Percentiles rank a stretch among this genome's conserved stretches.
Conservation (phyloP, 1,140 invertebrate species). For the Leptonema lineaticorne region DNA sequence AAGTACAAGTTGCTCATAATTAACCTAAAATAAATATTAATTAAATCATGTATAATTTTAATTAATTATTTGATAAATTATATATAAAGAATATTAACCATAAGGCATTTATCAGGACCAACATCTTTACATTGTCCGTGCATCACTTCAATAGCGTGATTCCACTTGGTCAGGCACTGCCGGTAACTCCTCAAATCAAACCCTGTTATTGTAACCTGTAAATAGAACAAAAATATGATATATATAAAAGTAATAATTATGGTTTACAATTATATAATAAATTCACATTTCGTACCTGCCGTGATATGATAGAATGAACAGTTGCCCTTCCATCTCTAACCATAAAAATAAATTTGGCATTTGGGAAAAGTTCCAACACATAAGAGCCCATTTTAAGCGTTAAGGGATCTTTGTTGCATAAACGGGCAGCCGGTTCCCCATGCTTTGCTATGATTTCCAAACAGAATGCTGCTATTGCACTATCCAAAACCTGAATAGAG, state of each 20-base stretch:
- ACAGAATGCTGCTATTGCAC: conserved; percentile 94
- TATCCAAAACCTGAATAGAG: conserved; percentile 74
- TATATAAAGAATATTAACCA: conserved; percentile 54
- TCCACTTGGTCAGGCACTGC: conserved; percentile 95
- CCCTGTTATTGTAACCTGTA: conserved; percentile 92
- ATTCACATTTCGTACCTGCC: conserved; percentile 70
- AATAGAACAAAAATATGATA: background rate
- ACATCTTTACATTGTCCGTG: conserved; percentile 89
- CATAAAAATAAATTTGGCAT: conserved; percentile 97
- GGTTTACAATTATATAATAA: background rate
- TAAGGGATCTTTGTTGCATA: conserved; percentile 99
- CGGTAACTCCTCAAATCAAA: conserved; percentile 93
- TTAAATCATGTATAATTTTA: background rate
- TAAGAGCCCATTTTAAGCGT: conserved; percentile 93
- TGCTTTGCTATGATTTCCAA: conserved; percentile 94
- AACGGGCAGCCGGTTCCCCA: conserved; percentile 86
- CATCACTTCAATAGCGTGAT: conserved; percentile 92
- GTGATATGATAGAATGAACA: conserved; percentile 96
- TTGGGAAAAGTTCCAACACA: conserved; percentile 75
- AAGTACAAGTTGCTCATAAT: conserved; percentile 96
- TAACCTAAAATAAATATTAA: conserved; percentile 55
- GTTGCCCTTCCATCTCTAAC: conserved; percentile 95
- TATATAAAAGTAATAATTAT: background rate
- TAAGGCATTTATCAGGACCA: conserved; percentile 81
- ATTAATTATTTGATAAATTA: too few species aligned